A percentile compares a stretch with the other conserved stretches of the same genome.
phyloP scores from a whole-genome alignment of 2,888 invertebrate genomes.

The Mythimna impura region DNA sequence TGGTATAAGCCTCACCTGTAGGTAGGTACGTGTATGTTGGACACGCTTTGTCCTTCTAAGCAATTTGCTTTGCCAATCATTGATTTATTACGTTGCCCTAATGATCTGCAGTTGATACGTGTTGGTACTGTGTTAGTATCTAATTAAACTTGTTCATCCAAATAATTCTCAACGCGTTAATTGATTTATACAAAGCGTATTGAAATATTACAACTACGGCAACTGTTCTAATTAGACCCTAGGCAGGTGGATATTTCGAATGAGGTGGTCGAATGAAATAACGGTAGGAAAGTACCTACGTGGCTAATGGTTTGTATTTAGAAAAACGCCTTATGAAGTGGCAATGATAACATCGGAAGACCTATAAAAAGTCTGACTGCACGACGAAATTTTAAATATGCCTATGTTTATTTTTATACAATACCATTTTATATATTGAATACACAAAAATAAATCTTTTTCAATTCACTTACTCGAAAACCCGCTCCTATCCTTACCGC shows the following conservation, averaged over 20 bases:
- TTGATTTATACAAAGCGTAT: constrained; percentile 18
- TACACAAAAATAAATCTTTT: no score
- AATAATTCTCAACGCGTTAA: constrained; percentile 21
- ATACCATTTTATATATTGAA: no score
- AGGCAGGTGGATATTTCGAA: background rate
- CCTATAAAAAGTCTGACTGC: background rate
- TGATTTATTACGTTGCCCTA: background rate
- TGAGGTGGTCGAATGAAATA: background rate
- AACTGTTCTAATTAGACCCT: background rate
- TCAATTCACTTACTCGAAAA: no score
- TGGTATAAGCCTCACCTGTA: background rate
- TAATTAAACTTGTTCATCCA: constrained; percentile 14
- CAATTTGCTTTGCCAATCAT: no score
- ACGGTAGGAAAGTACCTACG: no score
- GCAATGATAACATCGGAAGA: background rate
- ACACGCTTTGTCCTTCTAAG: no score
- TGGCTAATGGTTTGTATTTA: background rate
- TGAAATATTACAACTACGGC: background rate
- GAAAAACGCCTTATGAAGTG: background rate
- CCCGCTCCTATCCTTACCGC: no score
- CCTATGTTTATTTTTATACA: no score
- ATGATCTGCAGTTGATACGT: background rate
- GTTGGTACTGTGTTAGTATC: background rate
- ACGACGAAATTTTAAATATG: no score
- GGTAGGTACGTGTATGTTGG: no score